Evolutionary conservation across 2,113 vertebrate species (phyloP).

Genomic region (Pseudorectes ferrugineus): DNA sequence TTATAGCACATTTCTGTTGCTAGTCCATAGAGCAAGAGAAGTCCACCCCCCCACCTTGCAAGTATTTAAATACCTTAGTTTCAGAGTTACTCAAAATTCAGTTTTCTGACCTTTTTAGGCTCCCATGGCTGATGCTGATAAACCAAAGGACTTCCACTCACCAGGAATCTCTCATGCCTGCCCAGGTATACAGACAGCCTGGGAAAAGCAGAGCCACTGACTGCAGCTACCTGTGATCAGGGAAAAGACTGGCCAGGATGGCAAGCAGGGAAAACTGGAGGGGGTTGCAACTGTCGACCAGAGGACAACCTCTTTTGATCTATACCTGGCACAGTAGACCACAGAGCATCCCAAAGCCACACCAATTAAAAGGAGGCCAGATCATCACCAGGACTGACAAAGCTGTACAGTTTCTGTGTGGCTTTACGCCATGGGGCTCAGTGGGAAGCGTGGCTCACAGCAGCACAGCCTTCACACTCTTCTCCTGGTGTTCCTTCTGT

Average conservation of each 20-base stretch:
- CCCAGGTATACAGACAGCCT: accelerated
- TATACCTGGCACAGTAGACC: background rate
- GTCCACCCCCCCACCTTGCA: background rate
- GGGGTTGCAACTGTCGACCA: background rate
- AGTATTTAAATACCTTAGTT: background rate
- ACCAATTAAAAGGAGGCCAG: background rate
- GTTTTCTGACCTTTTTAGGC: background rate
- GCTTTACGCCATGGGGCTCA: background rate
- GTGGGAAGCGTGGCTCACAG: background rate
- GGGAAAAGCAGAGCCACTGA: background rate
- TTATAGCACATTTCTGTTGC: background rate
- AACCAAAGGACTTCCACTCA: background rate
- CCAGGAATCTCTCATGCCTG: background rate
- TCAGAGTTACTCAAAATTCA: background rate
- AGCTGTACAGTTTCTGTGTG: background rate
- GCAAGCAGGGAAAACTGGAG: background rate
- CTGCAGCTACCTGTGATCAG: background rate
- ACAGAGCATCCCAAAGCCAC: background rate
- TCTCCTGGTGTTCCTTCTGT: background rate
- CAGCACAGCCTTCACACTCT: background rate
- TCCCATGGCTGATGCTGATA: background rate
- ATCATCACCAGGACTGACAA: background rate
- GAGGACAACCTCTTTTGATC: background rate
- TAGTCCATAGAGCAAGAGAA: background rate
- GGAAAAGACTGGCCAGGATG: background rate